Evolutionary conservation across 2,113 vertebrate genomes (phyloP).

Genomic region (Aphelocoma coerulescens): DNA sequence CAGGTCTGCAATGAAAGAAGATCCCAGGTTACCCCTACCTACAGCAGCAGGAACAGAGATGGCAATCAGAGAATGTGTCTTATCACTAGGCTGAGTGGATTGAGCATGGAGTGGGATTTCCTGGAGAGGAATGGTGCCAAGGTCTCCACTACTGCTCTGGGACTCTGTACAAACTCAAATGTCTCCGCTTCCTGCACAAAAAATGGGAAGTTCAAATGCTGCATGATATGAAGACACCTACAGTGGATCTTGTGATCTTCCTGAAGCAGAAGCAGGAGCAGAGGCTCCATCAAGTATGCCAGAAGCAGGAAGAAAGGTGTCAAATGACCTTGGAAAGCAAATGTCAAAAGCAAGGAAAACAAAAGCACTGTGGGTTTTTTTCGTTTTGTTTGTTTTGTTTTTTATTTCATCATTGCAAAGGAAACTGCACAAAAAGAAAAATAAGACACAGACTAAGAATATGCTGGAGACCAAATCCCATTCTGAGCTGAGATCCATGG

Average conservation of each 20-base stretch:
- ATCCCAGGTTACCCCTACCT: not conserved
- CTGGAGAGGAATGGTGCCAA: not conserved
- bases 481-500: not conserved
- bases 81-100: not conserved
- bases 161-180: not conserved
- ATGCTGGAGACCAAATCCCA: not conserved
- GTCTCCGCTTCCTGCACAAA: not conserved
- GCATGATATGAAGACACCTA: not conserved
- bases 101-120: not conserved
- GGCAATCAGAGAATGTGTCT: not conserved
- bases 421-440: not conserved
- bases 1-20: constrained; percentile 8
- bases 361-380: not conserved
- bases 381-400: not conserved
- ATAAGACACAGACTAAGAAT: not conserved
- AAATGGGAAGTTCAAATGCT: not conserved
- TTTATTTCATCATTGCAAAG: not conserved
- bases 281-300: not conserved
- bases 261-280: not conserved
- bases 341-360: not conserved
- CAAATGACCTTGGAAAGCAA: not conserved
- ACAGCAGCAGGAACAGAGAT: not conserved
- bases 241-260: not conserved
- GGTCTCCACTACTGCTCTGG: not conserved
- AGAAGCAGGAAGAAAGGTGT: not conserved